A percentile compares a stretch with the other conserved stretches of the same genome.
Conservation (phyloP, 2,888 invertebrate species). For the Seira sanloemensis region DNA sequence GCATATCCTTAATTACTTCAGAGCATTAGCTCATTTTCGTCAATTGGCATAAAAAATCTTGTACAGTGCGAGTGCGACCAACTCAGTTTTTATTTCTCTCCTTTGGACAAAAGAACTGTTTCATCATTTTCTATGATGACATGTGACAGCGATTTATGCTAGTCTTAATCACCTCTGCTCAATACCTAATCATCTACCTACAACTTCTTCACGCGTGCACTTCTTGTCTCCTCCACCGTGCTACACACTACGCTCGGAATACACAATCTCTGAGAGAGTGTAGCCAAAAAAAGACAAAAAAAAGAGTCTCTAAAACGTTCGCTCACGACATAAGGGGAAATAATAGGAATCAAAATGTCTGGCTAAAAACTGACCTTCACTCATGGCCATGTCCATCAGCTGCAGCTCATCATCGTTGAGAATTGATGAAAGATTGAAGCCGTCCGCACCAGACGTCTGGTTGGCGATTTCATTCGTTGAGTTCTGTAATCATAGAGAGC, state of each 20-base stretch:
- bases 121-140: conserved; percentile 37
- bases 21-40: not conserved
- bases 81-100: not conserved
- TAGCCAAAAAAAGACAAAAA: not conserved
- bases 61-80: not conserved
- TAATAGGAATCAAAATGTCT: conserved; percentile 26
- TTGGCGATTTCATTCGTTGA: conserved; percentile 81
- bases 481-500: conserved; percentile 76
- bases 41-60: not conserved
- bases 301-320: conserved; percentile 9
- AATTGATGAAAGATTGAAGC: conserved; percentile 88
- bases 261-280: conserved; percentile 3
- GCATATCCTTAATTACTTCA: conserved; percentile 1
- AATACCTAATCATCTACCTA: conserved; percentile 1
- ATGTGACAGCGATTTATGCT: conserved; percentile 51
- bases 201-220: conserved; percentile 48
- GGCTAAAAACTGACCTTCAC: conserved; percentile 83
- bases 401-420: conserved; percentile 92
- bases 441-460: conserved; percentile 83
- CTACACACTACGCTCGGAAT: not conserved
- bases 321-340: conserved; percentile 52
- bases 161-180: conserved; percentile 28
- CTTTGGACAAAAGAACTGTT: conserved; percentile 44
- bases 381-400: conserved; percentile 94
- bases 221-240: conserved; percentile 22